phyloP scores from a whole-genome alignment of 2,888 invertebrate species.

The Sminthurinus aureus region DNA sequence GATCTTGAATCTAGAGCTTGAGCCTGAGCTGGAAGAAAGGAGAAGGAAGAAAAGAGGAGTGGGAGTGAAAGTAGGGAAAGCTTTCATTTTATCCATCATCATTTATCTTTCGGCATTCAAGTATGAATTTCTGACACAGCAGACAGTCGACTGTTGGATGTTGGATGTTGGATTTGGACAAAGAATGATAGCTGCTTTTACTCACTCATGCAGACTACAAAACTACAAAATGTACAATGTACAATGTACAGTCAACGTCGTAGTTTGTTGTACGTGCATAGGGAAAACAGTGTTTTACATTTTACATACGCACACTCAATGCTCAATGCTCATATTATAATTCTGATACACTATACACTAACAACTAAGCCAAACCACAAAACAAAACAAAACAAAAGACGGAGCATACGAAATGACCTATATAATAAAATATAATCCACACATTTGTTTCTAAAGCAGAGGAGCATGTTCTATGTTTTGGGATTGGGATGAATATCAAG shows the following conservation, averaged over 20 bases:
- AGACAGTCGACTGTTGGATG: neutral
- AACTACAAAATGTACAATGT: no score
- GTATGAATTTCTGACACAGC: neutral
- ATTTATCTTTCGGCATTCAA: constrained; percentile 2
- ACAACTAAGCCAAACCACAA: neutral
- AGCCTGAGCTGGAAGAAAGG: neutral
- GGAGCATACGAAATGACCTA: no score
- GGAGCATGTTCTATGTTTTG: no score
- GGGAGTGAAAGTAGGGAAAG: neutral
- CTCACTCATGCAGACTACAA: neutral
- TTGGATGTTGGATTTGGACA: no score
- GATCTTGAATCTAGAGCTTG: neutral
- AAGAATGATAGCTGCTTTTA: neutral
- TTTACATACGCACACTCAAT: neutral
- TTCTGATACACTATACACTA: no score
- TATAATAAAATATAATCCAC: no score
- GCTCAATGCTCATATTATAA: no score
- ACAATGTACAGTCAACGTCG: no score
- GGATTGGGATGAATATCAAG: no score
- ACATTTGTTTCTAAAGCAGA: no score
- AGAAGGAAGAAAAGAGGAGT: neutral
- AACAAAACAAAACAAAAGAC: neutral
- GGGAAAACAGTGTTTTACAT: neutral
- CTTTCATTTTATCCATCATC: constrained; percentile 5
- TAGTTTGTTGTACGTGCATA: no score